Evolutionary conservation across 2,888 invertebrate genomes (phyloP), one percentile per base, ranked within the genome.

Genomic region (Strigamia transsilvanica): DNA sequence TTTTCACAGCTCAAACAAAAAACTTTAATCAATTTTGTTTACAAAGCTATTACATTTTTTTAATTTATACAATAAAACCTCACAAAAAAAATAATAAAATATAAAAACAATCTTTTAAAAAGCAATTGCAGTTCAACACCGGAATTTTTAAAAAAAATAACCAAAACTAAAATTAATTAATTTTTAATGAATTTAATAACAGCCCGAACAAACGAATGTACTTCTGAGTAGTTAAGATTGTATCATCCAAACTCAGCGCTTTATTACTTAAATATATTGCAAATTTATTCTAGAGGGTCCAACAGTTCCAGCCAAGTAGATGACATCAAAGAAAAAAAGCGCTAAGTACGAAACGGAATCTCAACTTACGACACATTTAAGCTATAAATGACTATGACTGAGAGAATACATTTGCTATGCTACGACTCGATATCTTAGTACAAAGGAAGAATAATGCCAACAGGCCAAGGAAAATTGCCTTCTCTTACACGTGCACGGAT

Each of bases 381-480:
- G 61, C 6, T 23, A 46, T 46, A 73, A 73, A 27, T 73, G 73
- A 12, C 15, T 73, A 32, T 32, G 32, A 27, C 18, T 18, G 56
- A 27, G 15, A 73, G n/a, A 73, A 73, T 32, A 73, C 73, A 73
- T 73, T 73, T 73, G 73, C 23, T 73, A n/a, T 13, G 12, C 23
- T 73, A 73, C 27, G 73, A 32, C 73, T 73, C 73, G 32, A 73
- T 73, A 73, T 56, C 56, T 56, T 56, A 32, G 73, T 73, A 73
- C 73, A 73, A 73, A 73, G 73, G 32, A 73, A 73, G 73, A 73
- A 27, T 73, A 73, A 73, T 32, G 73, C 73, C 73, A 73, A 73
- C 73, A 73, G 73, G 73, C 73, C 73, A 73, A 73, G 73, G 73
- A n/a, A 73, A 73, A 73, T 73, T 73, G 73, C 73, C 73, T 73